phyloP scores from a whole-genome alignment of 2,113 vertebrate genomes.

The Maccullochella peelii region DNA sequence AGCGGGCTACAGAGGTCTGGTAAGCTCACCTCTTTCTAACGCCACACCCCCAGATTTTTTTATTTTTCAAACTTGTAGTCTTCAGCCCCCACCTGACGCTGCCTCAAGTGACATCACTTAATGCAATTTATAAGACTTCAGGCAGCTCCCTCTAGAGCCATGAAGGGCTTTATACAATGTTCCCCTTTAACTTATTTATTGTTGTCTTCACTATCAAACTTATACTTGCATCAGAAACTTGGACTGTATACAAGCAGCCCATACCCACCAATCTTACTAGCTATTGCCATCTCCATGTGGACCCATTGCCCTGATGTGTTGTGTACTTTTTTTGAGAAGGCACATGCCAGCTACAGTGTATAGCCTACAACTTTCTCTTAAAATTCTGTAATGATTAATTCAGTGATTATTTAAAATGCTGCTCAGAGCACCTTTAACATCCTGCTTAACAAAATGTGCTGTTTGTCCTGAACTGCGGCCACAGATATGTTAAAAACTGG shows the following conservation, averaged over 20 bases:
- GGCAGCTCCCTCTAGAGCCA: not conserved
- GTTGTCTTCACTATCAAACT: not conserved
- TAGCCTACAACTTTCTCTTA: not conserved
- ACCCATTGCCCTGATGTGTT: not conserved
- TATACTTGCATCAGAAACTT: not conserved
- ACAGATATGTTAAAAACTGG: conserved; percentile 24
- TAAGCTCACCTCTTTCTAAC: not conserved
- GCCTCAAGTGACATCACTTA: not conserved
- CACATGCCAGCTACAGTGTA: not conserved
- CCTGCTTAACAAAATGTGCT: conserved; percentile 20
- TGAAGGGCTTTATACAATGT: not conserved
- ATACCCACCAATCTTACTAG: not conserved
- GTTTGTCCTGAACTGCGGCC: conserved; percentile 7
- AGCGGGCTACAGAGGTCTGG: not conserved
- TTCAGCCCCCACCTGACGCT: too few species aligned
- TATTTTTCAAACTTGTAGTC: not conserved
- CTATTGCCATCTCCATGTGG: not conserved
- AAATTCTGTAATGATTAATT: not conserved
- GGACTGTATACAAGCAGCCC: not conserved
- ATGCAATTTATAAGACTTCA: not conserved
- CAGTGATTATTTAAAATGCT: conserved; percentile 24
- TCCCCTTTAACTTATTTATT: not conserved
- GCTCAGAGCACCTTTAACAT: conserved; percentile 4
- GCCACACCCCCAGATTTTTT: not conserved
- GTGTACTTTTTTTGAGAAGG: not conserved